phyloP scores from a whole-genome alignment of 2,113 vertebrate species.

The Paracanthobrama guichenoti region DNA sequence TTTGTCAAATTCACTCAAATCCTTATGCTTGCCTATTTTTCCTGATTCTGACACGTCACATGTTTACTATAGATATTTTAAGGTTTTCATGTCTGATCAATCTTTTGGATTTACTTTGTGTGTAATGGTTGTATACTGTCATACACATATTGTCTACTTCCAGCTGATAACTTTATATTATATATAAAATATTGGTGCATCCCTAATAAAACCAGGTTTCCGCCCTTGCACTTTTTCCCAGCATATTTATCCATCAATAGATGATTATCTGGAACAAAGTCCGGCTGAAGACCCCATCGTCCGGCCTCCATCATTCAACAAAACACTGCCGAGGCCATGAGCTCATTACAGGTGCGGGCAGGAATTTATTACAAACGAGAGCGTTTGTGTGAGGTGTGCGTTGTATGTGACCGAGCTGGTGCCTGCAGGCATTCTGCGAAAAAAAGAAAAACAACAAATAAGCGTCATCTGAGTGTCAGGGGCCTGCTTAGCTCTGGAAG shows the following conservation, averaged over 20 bases:
- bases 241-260: neutral
- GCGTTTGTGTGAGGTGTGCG: conserved; percentile 13
- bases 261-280: neutral
- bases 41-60: too few species aligned
- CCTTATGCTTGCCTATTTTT: too few species aligned
- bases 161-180: too few species aligned
- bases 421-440: conserved; percentile 28
- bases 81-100: neutral
- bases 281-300: neutral
- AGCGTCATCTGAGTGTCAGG: conserved; percentile 36
- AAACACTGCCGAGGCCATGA: neutral
- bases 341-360: conserved; percentile 50
- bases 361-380: conserved; percentile 39
- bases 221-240: neutral
- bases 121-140: too few species aligned
- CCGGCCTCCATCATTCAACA: conserved; percentile 7
- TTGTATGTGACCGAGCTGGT: neutral
- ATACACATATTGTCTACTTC: too few species aligned
- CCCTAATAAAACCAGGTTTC: too few species aligned
- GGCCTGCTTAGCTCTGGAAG: conserved; percentile 20
- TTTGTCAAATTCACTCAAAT: too few species aligned
- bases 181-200: too few species aligned
- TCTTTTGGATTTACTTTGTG: neutral
- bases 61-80: neutral
- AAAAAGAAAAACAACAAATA: conserved; percentile 34